phyloP scores from a whole-genome alignment of 2,113 vertebrate species.

The Pomatorhinus ruficollis region DNA sequence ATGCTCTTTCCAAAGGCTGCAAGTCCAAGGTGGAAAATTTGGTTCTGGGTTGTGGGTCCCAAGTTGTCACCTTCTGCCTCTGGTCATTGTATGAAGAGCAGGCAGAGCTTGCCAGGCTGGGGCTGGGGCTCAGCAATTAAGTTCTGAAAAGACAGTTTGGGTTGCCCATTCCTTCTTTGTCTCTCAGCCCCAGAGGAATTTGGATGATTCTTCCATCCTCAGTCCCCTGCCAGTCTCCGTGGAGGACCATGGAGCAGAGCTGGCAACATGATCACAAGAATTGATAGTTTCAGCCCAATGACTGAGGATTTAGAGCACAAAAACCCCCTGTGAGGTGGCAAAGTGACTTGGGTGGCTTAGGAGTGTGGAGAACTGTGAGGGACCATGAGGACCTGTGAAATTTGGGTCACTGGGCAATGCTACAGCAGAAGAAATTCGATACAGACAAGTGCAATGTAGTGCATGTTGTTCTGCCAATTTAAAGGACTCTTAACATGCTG shows the following conservation, averaged over 20 bases:
- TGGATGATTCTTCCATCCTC: neutral
- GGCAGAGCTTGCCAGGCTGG: neutral
- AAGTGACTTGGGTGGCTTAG: neutral
- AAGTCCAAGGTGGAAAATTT: neutral
- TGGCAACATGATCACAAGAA: neutral
- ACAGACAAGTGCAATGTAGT: neutral
- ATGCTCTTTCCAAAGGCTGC: neutral
- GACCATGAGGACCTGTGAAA: neutral
- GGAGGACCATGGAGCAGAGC: accelerated
- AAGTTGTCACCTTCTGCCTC: neutral
- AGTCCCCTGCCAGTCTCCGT: neutral
- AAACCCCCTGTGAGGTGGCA: neutral
- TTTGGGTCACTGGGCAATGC: neutral
- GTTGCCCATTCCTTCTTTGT: neutral
- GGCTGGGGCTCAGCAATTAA: neutral
- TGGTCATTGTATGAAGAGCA: neutral
- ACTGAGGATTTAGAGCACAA: neutral
- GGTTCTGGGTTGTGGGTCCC: neutral
- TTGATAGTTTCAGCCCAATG: accelerated
- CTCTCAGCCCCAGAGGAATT: neutral
- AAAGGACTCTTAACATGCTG: neutral
- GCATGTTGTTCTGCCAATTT: neutral
- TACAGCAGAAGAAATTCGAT: neutral
- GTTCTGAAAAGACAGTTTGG: neutral
- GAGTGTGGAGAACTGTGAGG: neutral